phyloP scores from a whole-genome alignment of 2,797 vertebrate species.

The Mastacembelus armatus region DNA sequence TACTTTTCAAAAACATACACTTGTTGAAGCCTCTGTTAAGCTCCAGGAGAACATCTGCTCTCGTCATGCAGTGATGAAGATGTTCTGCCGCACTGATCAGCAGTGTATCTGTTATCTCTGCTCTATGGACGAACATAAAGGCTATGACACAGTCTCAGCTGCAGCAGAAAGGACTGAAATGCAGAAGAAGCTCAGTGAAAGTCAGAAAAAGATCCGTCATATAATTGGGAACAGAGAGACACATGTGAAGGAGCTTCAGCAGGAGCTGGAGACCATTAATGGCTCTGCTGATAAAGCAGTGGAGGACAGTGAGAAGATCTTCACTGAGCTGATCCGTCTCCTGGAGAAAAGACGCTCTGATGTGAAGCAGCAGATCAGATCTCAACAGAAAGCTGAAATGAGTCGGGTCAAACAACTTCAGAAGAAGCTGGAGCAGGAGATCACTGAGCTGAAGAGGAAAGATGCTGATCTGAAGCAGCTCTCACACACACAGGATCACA shows the following conservation, averaged over 20 bases:
- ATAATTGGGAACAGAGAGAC: slow-evolving; percentile 5
- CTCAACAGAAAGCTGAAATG: neutral
- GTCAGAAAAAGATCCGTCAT: neutral
- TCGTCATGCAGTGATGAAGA: slow-evolving; percentile 10
- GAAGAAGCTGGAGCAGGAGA: slow-evolving; percentile 17
- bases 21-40: neutral
- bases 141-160: neutral
- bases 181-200: neutral
- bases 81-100: slow-evolving; percentile 13
- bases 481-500: neutral
- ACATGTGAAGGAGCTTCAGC: neutral
- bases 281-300: slow-evolving; percentile 10
- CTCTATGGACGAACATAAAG: slow-evolving; percentile 7
- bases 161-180: neutral
- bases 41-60: slow-evolving; percentile 20
- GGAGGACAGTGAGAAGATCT: slow-evolving; percentile 6
- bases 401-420: neutral
- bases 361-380: slow-evolving; percentile 29
- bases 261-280: neutral
- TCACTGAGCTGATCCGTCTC: neutral
- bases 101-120: slow-evolving; percentile 16
- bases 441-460: slow-evolving; percentile 36
- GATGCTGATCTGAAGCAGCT: neutral
- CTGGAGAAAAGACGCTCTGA: neutral
- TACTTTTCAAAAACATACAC: slow-evolving; percentile 4